Evolutionary conservation across 2,888 invertebrate genomes (phyloP), one percentile per base, ranked within the genome.

Genomic region (Lasioglossum marginatum): DNA sequence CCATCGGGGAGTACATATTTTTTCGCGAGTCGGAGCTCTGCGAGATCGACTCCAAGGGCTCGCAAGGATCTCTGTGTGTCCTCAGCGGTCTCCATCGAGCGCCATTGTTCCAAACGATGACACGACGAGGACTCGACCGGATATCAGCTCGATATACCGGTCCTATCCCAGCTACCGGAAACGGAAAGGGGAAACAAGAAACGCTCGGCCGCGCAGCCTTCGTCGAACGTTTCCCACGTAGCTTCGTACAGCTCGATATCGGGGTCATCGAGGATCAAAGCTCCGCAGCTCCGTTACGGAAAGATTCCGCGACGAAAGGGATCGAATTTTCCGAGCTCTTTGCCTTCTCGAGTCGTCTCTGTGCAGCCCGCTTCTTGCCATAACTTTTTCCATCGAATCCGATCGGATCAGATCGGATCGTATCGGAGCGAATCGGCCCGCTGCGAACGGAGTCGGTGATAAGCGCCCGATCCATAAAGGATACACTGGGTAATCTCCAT

Each of bases 121-220:
- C 45, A 19, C 48, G 66, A 34, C 27, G 77, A 19, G 23, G 16
- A 34, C 31, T 66, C n/a, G 27, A 37, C 16, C 66, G 70, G 70
- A 70, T 70, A 27, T 45, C 52, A 40, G 48, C 43, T 77, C 80
- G 48, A 23, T 16, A 8, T 66, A 19, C 66, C 66, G 66, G 34
- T 43, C 34, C 40, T 14, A n/a, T 34, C 57, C n/a, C 57, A n/a
- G 52, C 16, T 8, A 27, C n/a, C 66, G 80, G 79, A 75, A 75
- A 66, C 66, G 34, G 66, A 66, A 34, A 5, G 48, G 79, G 74
- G 19, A 73, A 77, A 77, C 77, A 57, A 81, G 76, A 57, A 57
- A 43, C 48, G 31, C 27, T n/a, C 19, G 40, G 43, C 8, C 12
- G 37, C 45, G 63, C 76, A 27, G 43, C 40, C 16, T 23, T 66